Percentiles rank a stretch among this genome's conserved stretches.
Evolutionary conservation across 1,140 invertebrate species (phyloP).

Genomic region (Hypothenemus hampei): DNA sequence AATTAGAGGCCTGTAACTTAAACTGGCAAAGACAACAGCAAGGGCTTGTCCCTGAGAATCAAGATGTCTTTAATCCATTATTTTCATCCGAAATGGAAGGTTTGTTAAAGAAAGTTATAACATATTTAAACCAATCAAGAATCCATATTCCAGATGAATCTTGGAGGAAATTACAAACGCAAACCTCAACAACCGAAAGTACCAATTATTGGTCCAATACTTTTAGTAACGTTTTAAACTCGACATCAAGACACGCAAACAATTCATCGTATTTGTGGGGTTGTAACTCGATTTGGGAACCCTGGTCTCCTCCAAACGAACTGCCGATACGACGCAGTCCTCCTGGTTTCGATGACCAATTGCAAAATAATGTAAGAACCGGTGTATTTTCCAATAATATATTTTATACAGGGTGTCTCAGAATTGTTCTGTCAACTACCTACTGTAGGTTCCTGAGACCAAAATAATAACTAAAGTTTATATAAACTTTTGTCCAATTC

Average conservation of each 20-base stretch:
- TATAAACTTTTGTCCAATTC: too few relatives aligned
- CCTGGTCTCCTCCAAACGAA: conserved; percentile 34
- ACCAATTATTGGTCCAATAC: conserved; percentile 25
- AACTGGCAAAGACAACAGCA: too few relatives aligned
- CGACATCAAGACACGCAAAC: conserved; percentile 11
- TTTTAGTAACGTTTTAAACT: conserved; percentile 17
- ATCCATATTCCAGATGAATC: conserved; percentile 3
- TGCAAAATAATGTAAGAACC: conserved; percentile 29
- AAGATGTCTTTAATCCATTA: too few relatives aligned
- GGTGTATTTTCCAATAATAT: too few relatives aligned
- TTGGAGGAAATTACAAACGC: conserved; percentile 34
- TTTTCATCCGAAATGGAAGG: too few relatives aligned
- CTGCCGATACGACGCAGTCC: conserved; percentile 38
- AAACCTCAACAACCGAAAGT: conserved; percentile 43
- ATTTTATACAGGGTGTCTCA: too few relatives aligned
- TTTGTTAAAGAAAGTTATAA: too few relatives aligned
- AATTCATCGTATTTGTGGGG: conserved; percentile 39
- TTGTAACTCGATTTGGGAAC: conserved; percentile 40
- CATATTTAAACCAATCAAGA: background rate
- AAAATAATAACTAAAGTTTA: too few relatives aligned
- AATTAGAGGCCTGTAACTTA: too few relatives aligned
- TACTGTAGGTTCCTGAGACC: too few relatives aligned
- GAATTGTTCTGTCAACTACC: too few relatives aligned
- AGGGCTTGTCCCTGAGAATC: too few relatives aligned
- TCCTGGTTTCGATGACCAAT: conserved; percentile 39